Percentiles rank a stretch among this genome's conserved stretches.
Evolutionary conservation across 2,113 vertebrate species (phyloP).

Genomic region (Eleginops maclovinus): DNA sequence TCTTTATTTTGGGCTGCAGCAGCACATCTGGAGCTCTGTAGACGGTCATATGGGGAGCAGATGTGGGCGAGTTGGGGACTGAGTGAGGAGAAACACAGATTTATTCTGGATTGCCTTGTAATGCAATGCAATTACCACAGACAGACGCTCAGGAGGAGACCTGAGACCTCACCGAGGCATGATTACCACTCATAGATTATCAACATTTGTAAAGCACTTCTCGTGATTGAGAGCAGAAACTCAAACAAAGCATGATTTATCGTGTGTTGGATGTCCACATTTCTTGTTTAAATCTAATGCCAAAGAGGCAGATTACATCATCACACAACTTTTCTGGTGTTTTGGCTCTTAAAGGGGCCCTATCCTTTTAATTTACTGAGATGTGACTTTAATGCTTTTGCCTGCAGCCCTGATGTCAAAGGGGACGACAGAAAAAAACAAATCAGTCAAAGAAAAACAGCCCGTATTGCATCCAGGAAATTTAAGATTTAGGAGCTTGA

Average conservation of each 20-base stretch:
- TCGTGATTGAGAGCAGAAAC: conserved; percentile 12
- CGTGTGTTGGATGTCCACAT: not conserved
- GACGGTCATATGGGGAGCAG: conserved; percentile 41
- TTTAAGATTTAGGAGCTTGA: conserved; percentile 11
- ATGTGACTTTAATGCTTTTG: not conserved
- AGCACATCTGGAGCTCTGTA: conserved; percentile 57
- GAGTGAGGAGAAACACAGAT: conserved; percentile 4
- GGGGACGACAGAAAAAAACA: not conserved
- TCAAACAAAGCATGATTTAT: conserved; percentile 39
- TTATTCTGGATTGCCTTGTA: not conserved
- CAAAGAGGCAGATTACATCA: not conserved
- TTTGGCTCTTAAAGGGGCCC: too few relatives aligned
- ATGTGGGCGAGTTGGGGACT: conserved; percentile 38
- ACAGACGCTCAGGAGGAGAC: not conserved
- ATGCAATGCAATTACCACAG: not conserved
- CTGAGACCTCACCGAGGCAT: conserved; percentile 13
- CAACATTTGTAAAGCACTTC: conserved; percentile 15
- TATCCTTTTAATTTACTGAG: too few relatives aligned
- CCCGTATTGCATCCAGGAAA: not conserved
- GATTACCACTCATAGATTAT: conserved; percentile 1
- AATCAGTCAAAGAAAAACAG: not conserved
- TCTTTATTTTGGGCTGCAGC: conserved; percentile 43
- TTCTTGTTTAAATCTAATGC: too few relatives aligned
- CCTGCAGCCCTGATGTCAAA: not conserved
- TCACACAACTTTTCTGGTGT: too few relatives aligned